A percentile compares a stretch with the other conserved stretches of the same genome.
Conservation (phyloP, 2,113 vertebrate genomes). For the Leptobrachium leishanense region DNA sequence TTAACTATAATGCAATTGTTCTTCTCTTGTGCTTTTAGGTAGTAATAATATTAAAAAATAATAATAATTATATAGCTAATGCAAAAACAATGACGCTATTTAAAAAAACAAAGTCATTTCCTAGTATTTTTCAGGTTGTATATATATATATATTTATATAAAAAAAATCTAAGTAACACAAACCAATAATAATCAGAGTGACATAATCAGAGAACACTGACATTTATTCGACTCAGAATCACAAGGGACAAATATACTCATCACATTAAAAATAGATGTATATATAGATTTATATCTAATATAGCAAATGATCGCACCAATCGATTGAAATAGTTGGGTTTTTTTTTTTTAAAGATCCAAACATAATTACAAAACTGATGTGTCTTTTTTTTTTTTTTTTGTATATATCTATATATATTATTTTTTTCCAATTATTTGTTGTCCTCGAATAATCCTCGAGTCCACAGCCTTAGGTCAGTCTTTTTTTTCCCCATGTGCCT, state of each 20-base stretch:
- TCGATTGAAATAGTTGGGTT: background rate
- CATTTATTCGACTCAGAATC: constrained; percentile 63
- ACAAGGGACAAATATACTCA: constrained; percentile 46
- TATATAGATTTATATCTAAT: constrained; percentile 67
- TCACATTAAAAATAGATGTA: constrained; percentile 75
- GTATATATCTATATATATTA: too few relatives aligned
- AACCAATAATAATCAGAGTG: background rate
- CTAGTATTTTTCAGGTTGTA: constrained; percentile 69
- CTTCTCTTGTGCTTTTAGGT: background rate
- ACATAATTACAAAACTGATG: constrained; percentile 52
- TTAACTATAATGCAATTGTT: background rate
- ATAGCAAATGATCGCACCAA: constrained; percentile 1
- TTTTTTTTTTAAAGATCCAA: constrained; percentile 63
- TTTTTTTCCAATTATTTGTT: too few relatives aligned
- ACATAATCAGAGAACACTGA: constrained; percentile 64
- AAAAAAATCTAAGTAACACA: background rate
- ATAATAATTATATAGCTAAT: constrained; percentile 13
- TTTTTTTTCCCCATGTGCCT: constrained; percentile 32
- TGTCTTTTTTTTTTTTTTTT: background rate
- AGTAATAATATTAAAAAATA: background rate
- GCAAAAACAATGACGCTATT: background rate
- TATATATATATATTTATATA: background rate
- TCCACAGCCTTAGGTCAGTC: constrained; percentile 27
- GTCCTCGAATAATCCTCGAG: constrained; percentile 2
- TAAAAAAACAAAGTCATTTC: constrained; percentile 64